Conservation (phyloP, 2,888 invertebrate genomes). For the Hydraecia micacea region DNA sequence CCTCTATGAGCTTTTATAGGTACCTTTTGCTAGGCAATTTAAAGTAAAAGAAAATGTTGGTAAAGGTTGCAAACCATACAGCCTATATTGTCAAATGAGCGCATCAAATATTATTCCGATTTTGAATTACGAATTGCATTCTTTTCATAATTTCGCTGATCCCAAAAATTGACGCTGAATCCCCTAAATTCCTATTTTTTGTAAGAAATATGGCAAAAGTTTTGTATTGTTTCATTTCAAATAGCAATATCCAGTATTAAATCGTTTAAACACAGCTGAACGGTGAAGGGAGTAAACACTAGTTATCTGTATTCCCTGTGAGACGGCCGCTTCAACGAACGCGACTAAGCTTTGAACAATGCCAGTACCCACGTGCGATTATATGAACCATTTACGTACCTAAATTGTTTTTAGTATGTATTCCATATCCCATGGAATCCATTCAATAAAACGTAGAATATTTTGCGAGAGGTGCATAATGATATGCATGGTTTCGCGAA, state of each 20-base stretch:
- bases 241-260: constrained; percentile 28
- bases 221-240: constrained; percentile 26
- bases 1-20: constrained; percentile 36
- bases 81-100: not conserved
- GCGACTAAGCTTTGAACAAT: constrained; percentile 57
- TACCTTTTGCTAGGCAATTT: constrained; percentile 19
- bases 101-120: not conserved
- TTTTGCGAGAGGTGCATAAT: not conserved
- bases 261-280: constrained; percentile 46
- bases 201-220: not conserved
- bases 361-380: constrained; percentile 21
- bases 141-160: not conserved
- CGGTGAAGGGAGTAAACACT: constrained; percentile 43
- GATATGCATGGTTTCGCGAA: not conserved
- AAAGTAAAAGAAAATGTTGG: not conserved
- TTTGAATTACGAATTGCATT: constrained; percentile 6
- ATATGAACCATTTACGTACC: constrained; percentile 42
- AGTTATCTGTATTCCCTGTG: constrained; percentile 64
- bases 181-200: not conserved
- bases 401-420: constrained; percentile 18
- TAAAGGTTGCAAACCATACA: not conserved
- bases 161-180: not conserved
- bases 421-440: not conserved
- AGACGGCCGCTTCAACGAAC: constrained; percentile 59
- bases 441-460: not conserved